Conservation (phyloP, 2,797 vertebrate species). For the Garrulus glandarius region DNA sequence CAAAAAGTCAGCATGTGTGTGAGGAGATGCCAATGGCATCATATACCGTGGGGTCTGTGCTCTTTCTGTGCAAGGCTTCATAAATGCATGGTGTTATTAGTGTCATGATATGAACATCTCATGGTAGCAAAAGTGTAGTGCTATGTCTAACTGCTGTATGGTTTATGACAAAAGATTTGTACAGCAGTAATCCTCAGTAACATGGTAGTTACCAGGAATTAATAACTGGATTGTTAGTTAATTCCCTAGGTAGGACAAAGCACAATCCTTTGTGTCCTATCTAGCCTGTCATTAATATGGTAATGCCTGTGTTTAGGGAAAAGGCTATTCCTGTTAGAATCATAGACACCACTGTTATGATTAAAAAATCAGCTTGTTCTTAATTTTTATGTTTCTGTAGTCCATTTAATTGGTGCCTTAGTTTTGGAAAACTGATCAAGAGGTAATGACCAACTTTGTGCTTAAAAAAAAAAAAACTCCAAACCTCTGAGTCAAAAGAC, state of each 20-base stretch:
- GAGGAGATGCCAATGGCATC: not conserved
- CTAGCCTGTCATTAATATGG: not conserved
- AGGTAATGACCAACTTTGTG: not conserved
- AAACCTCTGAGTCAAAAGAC: not conserved
- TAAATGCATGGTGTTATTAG: not conserved
- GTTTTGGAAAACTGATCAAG: not conserved
- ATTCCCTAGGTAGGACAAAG: not conserved
- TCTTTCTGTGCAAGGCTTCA: not conserved
- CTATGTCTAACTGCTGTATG: not conserved
- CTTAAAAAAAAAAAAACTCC: not conserved
- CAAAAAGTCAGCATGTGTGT: not conserved
- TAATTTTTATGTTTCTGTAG: not conserved
- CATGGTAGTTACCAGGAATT: not conserved
- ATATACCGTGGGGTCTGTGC: not conserved
- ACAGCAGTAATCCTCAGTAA: slow-evolving; percentile 21
- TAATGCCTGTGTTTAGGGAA: slow-evolving; percentile 1
- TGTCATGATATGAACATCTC: not conserved
- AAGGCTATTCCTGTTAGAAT: not conserved
- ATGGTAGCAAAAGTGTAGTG: not conserved
- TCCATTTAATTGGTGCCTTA: not conserved
- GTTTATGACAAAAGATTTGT: slow-evolving; percentile 13
- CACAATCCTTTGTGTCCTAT: not conserved
- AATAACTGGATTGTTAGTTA: not conserved
- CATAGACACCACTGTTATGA: not conserved
- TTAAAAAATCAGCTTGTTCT: not conserved